A percentile compares a stretch with the other conserved stretches of the same genome.
Evolutionary conservation across 2,888 invertebrate genomes (phyloP).

Genomic region (Chalcosyrphus nemorum): DNA sequence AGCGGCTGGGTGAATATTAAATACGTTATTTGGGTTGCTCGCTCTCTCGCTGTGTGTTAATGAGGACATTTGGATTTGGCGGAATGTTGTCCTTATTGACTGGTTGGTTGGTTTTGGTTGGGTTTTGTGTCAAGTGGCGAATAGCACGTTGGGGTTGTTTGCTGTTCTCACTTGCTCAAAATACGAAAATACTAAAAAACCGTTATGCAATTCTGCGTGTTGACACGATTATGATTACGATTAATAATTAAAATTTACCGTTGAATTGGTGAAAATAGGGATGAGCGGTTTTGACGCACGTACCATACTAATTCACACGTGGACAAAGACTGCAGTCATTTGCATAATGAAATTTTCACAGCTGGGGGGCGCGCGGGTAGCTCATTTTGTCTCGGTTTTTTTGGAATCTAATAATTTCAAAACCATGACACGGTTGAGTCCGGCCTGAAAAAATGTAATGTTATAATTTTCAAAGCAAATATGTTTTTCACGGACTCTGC

Average conservation of each 20-base stretch:
- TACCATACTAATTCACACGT: slow-evolving; percentile 19
- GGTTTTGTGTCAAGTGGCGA: slow-evolving; percentile 15
- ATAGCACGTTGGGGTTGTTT: not conserved
- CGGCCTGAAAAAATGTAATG: slow-evolving; percentile 13
- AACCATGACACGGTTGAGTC: slow-evolving; percentile 24
- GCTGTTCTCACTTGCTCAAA: not conserved
- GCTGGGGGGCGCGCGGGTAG: not conserved
- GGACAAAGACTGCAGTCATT: slow-evolving; percentile 64
- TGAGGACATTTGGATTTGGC: slow-evolving; percentile 66
- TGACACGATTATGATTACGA: slow-evolving; percentile 69
- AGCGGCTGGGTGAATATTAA: slow-evolving; percentile 56
- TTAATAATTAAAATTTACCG: slow-evolving; percentile 71
- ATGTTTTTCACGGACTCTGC: not conserved
- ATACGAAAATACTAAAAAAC: slow-evolving; percentile 24
- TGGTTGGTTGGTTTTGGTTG: slow-evolving; percentile 21
- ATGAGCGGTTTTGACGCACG: slow-evolving; percentile 18
- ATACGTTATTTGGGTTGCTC: slow-evolving; percentile 52
- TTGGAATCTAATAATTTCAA: not conserved
- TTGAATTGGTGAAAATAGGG: slow-evolving; percentile 28
- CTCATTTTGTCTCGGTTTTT: no score
- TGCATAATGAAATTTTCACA: slow-evolving; percentile 55
- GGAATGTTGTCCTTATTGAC: slow-evolving; percentile 62
- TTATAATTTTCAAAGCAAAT: slow-evolving; percentile 42
- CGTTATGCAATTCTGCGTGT: slow-evolving; percentile 57
- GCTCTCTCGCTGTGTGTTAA: slow-evolving; percentile 51